Evolutionary conservation across 2,888 invertebrate species (phyloP).

Genomic region (Sabellastarte sp.): DNA sequence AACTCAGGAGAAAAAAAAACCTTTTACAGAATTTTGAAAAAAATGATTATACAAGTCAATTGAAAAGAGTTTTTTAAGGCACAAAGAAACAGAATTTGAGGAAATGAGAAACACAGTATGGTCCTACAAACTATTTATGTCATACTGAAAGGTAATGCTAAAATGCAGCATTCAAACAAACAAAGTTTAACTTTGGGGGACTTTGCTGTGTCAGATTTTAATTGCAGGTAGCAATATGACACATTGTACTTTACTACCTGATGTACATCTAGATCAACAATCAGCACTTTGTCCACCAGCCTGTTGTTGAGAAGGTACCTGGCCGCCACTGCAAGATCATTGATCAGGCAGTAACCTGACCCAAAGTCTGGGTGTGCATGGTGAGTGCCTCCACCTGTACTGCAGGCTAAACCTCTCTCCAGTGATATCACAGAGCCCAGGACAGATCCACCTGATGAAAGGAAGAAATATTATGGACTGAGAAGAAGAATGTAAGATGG

Average conservation of each 20-base stretch:
- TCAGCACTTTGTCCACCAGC: constrained; percentile 37
- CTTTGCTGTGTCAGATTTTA: neutral
- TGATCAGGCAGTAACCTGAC: constrained; percentile 51
- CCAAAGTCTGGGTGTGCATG: constrained; percentile 49
- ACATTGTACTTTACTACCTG: constrained; percentile 34
- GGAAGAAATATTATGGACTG: no score
- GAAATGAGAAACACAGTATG: no score
- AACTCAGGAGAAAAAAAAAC: no score
- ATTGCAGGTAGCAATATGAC: neutral
- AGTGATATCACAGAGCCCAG: constrained; percentile 37
- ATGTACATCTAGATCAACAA: constrained; percentile 54
- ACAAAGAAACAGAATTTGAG: no score
- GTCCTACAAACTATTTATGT: no score
- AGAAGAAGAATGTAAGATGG: no score
- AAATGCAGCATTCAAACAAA: no score
- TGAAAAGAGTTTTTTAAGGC: no score
- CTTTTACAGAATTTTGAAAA: no score
- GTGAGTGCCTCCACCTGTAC: constrained; percentile 53
- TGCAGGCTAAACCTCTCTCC: constrained; percentile 46
- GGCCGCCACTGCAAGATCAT: constrained; percentile 50
- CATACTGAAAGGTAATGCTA: no score
- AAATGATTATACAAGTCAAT: no score
- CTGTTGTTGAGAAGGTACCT: constrained; percentile 25
- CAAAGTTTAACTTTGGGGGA: no score
- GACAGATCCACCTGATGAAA: constrained; percentile 48